These are phyloP conservation scores for Pemphredon lugubris DNA, from an alignment of 2,888 invertebrate genomes.

Conservation along the genomic window DNA sequence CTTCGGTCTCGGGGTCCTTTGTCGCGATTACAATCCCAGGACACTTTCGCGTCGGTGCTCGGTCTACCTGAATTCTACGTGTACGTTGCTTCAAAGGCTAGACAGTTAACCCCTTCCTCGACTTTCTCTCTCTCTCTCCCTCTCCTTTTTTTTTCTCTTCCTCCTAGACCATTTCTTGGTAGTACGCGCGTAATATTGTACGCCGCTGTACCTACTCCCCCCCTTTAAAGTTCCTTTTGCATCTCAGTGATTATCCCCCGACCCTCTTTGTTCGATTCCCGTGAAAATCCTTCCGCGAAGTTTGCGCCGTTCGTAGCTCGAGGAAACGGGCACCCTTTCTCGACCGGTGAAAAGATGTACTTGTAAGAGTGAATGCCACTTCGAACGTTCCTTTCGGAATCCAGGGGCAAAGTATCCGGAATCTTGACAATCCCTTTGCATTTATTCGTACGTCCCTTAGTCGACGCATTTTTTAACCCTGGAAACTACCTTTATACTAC, in stretches of 20 bases:
- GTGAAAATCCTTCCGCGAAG: background rate
- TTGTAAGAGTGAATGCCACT: background rate
- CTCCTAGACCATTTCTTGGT: background rate
- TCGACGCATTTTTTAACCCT: too few species aligned
- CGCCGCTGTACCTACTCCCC: too few species aligned
- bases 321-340: conserved; percentile 10
- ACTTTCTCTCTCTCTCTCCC: background rate
- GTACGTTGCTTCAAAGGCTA: conserved; percentile 25
- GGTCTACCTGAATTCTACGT: conserved; percentile 12
- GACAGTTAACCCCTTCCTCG: conserved; percentile 25
- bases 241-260: conserved; percentile 34
- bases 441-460: too few species aligned
- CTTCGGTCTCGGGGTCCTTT: conserved; percentile 41
- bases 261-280: conserved; percentile 10
- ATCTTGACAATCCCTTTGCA: too few species aligned
- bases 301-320: background rate
- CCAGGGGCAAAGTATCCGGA: too few species aligned
- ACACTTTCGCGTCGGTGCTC: conserved; percentile 35
- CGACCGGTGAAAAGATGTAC: conserved; percentile 4
- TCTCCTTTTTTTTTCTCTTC: conserved; percentile 1
- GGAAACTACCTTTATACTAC: too few species aligned
- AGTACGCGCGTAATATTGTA: background rate
- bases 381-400: background rate
- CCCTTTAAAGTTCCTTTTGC: conserved; percentile 30
- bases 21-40: conserved; percentile 59